phyloP scores from a whole-genome alignment of 1,140 invertebrate genomes.

The Drosophila neocordata region DNA sequence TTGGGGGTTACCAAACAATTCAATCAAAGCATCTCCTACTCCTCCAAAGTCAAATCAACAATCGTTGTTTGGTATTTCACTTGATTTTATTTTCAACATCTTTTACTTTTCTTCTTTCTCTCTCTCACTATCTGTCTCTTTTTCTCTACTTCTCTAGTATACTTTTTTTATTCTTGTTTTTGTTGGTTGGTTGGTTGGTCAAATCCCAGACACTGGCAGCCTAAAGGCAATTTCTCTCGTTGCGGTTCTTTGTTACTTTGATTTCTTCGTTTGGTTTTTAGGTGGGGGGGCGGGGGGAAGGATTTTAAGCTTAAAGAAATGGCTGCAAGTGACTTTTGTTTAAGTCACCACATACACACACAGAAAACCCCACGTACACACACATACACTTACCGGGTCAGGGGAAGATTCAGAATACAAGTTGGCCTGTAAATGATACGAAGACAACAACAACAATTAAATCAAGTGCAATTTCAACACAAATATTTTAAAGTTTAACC shows the following conservation, averaged over 20 bases:
- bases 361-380: background rate
- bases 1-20: conserved; percentile 62
- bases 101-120: background rate
- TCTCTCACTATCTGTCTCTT: background rate
- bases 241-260: conserved; percentile 76
- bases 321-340: conserved; percentile 68
- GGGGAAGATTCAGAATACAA: conserved; percentile 17
- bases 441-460: conserved; percentile 72
- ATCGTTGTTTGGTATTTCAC: conserved; percentile 44
- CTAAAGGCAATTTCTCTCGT: conserved; percentile 66
- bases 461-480: conserved; percentile 78
- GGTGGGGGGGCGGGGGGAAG: background rate
- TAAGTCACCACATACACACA: conserved; percentile 60
- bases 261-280: conserved; percentile 61
- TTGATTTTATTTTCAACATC: conserved; percentile 42
- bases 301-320: conserved; percentile 54
- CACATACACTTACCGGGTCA: background rate
- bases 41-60: conserved; percentile 64
- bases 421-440: conserved; percentile 68
- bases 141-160: background rate
- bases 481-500: conserved; percentile 77
- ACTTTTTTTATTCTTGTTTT: background rate
- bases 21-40: conserved; percentile 55
- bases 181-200: conserved; percentile 4
- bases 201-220: conserved; percentile 25